Conservation (phyloP, 2,113 vertebrate genomes). For the Saccopteryx leptura region DNA sequence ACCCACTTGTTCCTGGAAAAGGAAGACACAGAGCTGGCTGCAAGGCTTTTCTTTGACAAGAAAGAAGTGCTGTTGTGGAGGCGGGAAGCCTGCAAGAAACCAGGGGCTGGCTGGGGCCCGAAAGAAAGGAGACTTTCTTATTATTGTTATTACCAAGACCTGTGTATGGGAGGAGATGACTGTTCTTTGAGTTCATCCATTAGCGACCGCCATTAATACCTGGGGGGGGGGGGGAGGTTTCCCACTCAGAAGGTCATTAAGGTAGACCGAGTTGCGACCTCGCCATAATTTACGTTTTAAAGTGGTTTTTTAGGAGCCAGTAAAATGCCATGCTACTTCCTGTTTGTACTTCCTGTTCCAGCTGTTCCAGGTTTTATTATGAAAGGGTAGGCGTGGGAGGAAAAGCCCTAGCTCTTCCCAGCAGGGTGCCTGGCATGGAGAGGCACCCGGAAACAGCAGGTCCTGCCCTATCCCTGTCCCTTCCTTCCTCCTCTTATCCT, state of each 20-base stretch:
- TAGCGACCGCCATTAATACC: not conserved
- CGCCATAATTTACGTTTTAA: constrained; percentile 65
- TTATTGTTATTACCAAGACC: not conserved
- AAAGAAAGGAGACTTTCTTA: constrained; percentile 3
- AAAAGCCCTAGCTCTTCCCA: not conserved
- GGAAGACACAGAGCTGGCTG: not conserved
- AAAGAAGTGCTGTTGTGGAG: not conserved
- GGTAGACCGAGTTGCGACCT: not conserved
- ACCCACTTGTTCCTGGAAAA: constrained; percentile 36
- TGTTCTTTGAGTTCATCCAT: constrained; percentile 7
- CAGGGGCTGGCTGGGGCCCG: not conserved
- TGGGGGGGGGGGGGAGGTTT: not conserved
- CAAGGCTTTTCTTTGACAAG: not conserved
- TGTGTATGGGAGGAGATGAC: not conserved
- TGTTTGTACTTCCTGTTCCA: constrained; percentile 35
- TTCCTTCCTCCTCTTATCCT: not conserved
- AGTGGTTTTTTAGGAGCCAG: constrained; percentile 55
- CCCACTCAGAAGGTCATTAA: constrained; percentile 9
- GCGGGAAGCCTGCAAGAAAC: not conserved
- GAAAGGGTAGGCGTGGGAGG: constrained; percentile 22
- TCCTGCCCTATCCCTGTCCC: not conserved
- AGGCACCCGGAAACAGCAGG: not conserved
- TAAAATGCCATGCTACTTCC: constrained; percentile 3
- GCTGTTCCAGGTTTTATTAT: constrained; percentile 42
- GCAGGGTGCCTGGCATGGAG: not conserved